A percentile compares a stretch with the other conserved stretches of the same genome.
These are phyloP conservation scores for Picus viridis DNA, from an alignment of 2,797 vertebrate species.

Conservation along the genomic window DNA sequence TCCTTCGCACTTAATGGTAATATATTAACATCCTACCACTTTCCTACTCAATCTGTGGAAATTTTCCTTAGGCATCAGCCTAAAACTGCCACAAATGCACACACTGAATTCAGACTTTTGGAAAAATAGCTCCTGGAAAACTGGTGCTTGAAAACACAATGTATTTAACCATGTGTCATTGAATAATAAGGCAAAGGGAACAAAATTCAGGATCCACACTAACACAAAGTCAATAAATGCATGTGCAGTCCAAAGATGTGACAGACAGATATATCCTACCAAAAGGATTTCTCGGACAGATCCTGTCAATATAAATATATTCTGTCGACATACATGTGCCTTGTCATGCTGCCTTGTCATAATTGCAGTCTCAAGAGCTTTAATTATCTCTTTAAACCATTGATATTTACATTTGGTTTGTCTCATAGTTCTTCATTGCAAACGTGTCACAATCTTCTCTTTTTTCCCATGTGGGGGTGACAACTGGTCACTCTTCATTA, in stretches of 20 bases:
- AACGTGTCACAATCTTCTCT: constrained; percentile 76
- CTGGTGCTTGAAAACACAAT: constrained; percentile 21
- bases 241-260: constrained; percentile 73
- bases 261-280: constrained; percentile 80
- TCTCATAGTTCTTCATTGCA: constrained; percentile 80
- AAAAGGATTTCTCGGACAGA: constrained; percentile 76
- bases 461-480: constrained; percentile 72
- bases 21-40: too few relatives aligned
- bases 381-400: constrained; percentile 87
- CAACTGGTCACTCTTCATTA: constrained; percentile 87
- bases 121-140: constrained; percentile 10
- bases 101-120: background rate
- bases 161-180: constrained; percentile 59
- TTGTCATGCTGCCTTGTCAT: constrained; percentile 81
- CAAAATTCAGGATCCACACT: constrained; percentile 63
- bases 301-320: constrained; percentile 84
- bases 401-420: constrained; percentile 82
- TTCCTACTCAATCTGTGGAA: too few relatives aligned
- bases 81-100: background rate
- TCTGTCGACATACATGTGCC: constrained; percentile 79
- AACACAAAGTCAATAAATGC: constrained; percentile 78
- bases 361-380: constrained; percentile 85
- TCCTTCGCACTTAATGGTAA: too few relatives aligned
- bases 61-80: too few relatives aligned
- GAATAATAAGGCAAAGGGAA: constrained; percentile 63